Conservation (phyloP, 2,888 invertebrate species). For the Drosophila incognita region DNA sequence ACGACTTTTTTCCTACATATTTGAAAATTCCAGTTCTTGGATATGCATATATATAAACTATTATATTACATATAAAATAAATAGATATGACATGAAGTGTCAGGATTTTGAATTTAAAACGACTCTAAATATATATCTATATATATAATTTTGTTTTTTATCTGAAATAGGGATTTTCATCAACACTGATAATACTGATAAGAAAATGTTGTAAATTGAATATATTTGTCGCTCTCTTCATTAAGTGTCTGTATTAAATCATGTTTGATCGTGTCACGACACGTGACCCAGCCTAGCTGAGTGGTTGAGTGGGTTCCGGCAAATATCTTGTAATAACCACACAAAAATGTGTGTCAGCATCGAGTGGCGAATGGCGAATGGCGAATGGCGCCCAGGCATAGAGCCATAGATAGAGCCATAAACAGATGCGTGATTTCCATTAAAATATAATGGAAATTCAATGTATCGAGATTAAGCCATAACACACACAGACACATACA, state of each 20-base stretch:
- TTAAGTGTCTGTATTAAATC: not conserved
- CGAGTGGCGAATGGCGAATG: constrained; percentile 1
- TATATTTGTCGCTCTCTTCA: not conserved
- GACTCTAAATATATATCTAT: not conserved
- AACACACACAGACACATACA: constrained; percentile 16
- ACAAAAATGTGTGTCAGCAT: constrained; percentile 57
- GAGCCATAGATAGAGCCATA: constrained; percentile 61
- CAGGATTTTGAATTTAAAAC: not conserved
- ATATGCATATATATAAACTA: not conserved
- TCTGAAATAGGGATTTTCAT: not conserved
- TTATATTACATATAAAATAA: not conserved
- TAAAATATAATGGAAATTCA: constrained; percentile 73
- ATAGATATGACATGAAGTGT: not conserved
- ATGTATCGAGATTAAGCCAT: constrained; percentile 68
- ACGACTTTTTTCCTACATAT: not conserved
- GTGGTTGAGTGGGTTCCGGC: constrained; percentile 17
- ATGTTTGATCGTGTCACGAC: not conserved
- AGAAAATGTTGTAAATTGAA: not conserved
- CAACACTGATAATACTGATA: too few species aligned
- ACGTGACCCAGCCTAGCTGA: not conserved
- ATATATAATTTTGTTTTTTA: not conserved
- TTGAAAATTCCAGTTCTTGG: not conserved
- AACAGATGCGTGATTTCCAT: constrained; percentile 73
- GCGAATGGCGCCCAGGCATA: constrained; percentile 26
- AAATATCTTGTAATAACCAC: constrained; percentile 55